Percentiles rank a stretch among this genome's conserved stretches.
phyloP scores from a whole-genome alignment of 2,113 vertebrate species.

The Corythoichthys haematopterus region DNA sequence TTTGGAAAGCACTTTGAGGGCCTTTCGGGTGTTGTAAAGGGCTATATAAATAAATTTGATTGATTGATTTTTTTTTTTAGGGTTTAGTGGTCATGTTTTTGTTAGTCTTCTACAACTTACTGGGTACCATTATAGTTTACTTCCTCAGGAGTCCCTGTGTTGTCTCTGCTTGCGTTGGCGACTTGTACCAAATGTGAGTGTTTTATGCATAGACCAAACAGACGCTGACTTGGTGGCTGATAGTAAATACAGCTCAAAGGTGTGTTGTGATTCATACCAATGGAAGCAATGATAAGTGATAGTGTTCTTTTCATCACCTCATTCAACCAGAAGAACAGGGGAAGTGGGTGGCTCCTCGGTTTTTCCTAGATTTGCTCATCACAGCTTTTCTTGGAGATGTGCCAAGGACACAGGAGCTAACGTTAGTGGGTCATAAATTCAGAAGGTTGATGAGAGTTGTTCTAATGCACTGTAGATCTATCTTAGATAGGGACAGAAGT shows the following conservation, averaged over 20 bases:
- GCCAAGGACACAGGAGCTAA: constrained; percentile 58
- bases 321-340: constrained; percentile 16
- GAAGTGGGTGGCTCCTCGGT: constrained; percentile 43
- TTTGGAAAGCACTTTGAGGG: no score
- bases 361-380: constrained; percentile 52
- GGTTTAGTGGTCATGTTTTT: no score
- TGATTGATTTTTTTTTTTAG: no score
- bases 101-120: no score
- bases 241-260: neutral
- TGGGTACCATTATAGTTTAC: no score
- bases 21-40: no score
- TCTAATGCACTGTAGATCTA: constrained; percentile 53
- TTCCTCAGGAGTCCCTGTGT: neutral
- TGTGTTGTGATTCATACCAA: neutral
- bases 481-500: constrained; percentile 39
- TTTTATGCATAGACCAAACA: neutral
- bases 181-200: neutral
- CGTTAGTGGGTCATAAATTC: constrained; percentile 70
- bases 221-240: neutral
- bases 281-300: constrained; percentile 26
- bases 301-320: constrained; percentile 45
- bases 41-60: no score
- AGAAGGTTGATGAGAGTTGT: constrained; percentile 61
- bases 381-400: constrained; percentile 68
- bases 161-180: neutral